Conservation (phyloP, 37 sponge, comb jelly and placozoan species). For the Ianthella basta region DNA sequence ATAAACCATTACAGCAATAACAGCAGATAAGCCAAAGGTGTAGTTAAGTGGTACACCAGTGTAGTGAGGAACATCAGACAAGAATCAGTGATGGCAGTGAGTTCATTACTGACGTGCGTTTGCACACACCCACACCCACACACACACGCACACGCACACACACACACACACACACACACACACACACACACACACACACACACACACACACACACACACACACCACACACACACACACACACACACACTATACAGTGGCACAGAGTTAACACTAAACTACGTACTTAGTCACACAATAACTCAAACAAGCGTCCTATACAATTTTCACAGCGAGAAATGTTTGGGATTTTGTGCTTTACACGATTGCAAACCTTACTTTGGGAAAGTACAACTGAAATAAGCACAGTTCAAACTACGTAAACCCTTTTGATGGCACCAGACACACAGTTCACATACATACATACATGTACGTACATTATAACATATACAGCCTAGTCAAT, state of each 20-base stretch:
- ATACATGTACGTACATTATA: neutral
- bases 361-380: no score
- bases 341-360: no score
- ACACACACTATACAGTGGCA: neutral
- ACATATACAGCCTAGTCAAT: neutral
- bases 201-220: constrained; percentile 22
- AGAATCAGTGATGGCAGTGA: no score
- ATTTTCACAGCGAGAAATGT: no score
- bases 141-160: constrained; percentile 35
- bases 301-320: no score
- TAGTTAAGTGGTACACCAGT: no score
- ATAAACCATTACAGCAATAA: no score
- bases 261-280: neutral
- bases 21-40: no score
- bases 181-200: constrained; percentile 26
- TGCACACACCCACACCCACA: neutral
- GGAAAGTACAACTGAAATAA: no score
- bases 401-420: no score
- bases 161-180: constrained; percentile 20
- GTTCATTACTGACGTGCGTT: neutral
- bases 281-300: no score
- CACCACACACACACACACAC: constrained; percentile 29
- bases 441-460: neutral
- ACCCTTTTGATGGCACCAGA: neutral
- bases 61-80: no score